These are phyloP conservation scores for Pagrus major DNA, from an alignment of 2,113 vertebrate genomes.

Conservation along the genomic window DNA sequence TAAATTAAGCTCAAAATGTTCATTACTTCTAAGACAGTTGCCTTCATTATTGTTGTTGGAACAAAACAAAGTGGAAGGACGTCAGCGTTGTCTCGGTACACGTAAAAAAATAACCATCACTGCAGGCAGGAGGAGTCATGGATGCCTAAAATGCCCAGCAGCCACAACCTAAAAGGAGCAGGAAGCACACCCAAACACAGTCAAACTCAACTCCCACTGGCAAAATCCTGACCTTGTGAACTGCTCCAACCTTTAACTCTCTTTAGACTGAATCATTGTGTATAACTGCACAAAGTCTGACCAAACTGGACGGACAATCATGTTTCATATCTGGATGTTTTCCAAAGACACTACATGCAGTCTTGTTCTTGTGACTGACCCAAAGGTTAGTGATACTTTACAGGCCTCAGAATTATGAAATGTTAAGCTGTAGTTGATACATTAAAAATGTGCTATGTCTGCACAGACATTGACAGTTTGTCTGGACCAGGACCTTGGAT, in stretches of 20 bases:
- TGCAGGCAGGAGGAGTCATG: slow-evolving; percentile 5
- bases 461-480: too few relatives aligned
- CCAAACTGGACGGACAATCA: background rate
- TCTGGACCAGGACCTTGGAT: too few relatives aligned
- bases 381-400: background rate
- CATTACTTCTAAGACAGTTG: too few relatives aligned
- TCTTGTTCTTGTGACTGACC: background rate
- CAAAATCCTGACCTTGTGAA: background rate
- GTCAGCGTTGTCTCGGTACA: background rate
- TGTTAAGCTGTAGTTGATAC: background rate
- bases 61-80: background rate
- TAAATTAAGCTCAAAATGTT: background rate
- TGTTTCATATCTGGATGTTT: background rate
- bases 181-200: background rate
- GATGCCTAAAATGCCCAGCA: background rate
- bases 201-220: background rate
- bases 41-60: background rate
- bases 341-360: background rate
- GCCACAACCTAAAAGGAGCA: background rate
- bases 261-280: too few relatives aligned
- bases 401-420: background rate
- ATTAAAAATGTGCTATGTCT: too few relatives aligned
- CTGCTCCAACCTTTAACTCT: background rate
- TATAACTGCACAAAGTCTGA: background rate
- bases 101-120: background rate